phyloP scores from a whole-genome alignment of 2,113 vertebrate genomes.

The Myotis brandtii region DNA sequence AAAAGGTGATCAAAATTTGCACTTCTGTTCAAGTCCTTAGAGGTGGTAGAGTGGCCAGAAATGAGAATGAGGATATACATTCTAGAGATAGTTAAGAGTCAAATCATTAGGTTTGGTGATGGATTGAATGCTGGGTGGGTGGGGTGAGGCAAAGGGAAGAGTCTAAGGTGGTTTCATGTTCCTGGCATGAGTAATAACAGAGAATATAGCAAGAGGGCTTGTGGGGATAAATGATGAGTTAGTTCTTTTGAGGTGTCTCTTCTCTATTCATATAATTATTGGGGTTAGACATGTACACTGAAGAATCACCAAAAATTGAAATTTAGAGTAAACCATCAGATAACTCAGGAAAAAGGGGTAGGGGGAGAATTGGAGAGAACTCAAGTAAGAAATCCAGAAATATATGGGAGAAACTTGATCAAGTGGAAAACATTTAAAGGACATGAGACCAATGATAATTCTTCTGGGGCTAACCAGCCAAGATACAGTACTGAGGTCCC shows the following conservation, averaged over 20 bases:
- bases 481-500: background rate
- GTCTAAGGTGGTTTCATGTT: background rate
- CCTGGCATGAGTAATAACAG: background rate
- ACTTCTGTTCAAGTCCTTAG: background rate
- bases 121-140: background rate
- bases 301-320: background rate
- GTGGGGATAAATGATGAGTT: background rate
- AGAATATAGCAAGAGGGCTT: background rate
- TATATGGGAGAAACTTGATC: background rate
- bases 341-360: background rate
- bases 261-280: background rate
- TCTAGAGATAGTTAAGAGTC: background rate
- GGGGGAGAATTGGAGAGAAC: background rate
- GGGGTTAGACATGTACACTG: background rate
- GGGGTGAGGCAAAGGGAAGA: background rate
- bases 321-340: background rate
- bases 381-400: background rate
- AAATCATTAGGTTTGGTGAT: background rate
- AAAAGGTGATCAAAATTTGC: background rate
- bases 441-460: background rate
- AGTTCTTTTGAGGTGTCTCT: background rate
- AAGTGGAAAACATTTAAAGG: background rate
- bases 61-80: background rate
- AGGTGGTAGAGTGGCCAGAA: background rate
- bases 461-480: background rate